Percentiles rank a stretch among this genome's conserved stretches.
These are phyloP conservation scores for Oncorhynchus masou DNA, from an alignment of 2,113 vertebrate species.

Conservation along the genomic window DNA sequence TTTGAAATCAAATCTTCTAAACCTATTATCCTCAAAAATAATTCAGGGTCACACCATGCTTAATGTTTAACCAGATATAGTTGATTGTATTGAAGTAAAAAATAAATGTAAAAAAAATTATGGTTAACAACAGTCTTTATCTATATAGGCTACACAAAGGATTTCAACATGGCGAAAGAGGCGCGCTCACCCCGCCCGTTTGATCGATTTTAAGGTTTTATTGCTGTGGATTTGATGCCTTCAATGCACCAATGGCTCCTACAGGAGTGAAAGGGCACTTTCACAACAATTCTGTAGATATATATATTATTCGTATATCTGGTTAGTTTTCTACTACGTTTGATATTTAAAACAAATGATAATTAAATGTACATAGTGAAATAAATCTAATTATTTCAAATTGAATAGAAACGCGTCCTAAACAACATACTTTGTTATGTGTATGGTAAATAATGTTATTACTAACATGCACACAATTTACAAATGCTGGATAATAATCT, in stretches of 20 bases:
- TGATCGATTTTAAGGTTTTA: constrained; percentile 40
- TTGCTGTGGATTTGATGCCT: constrained; percentile 10
- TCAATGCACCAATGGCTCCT: constrained; percentile 13
- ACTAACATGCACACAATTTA: too few species aligned
- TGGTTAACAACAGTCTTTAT: constrained; percentile 2
- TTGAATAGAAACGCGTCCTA: background rate
- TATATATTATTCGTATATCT: background rate
- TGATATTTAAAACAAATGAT: too few species aligned
- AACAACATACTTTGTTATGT: background rate
- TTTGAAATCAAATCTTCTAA: background rate
- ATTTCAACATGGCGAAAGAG: constrained; percentile 29
- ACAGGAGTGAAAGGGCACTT: background rate
- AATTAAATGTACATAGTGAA: background rate
- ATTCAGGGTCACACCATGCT: background rate
- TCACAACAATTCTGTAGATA: background rate
- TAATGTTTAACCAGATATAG: background rate
- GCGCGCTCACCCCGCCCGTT: constrained; percentile 23
- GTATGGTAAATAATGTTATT: background rate
- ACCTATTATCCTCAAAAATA: background rate
- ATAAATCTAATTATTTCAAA: background rate
- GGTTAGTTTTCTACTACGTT: background rate
- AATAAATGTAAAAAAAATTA: background rate
- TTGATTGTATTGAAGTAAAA: background rate
- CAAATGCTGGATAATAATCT: too few species aligned
- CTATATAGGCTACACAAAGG: constrained; percentile 21